Evolutionary conservation across 2,113 vertebrate species (phyloP).

Genomic region (Sciurus niger): DNA sequence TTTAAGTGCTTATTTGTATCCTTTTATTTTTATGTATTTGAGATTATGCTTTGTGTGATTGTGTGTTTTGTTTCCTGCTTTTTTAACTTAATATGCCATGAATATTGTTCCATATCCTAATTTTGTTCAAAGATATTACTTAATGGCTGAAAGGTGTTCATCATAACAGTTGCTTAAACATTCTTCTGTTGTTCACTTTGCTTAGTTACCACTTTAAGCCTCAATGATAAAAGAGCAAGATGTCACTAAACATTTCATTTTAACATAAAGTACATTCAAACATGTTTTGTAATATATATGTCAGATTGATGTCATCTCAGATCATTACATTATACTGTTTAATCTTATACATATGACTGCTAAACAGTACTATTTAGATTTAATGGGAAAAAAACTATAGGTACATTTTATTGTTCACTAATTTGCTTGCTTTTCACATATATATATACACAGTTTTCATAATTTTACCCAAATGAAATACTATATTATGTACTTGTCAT

Average conservation of each 20-base stretch:
- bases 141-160: neutral
- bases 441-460: neutral
- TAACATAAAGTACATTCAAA: neutral
- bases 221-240: neutral
- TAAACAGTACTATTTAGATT: slow-evolving; percentile 30
- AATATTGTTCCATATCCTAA: neutral
- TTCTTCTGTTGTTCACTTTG: neutral
- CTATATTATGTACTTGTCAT: neutral
- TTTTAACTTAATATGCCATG: neutral
- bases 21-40: neutral
- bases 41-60: neutral
- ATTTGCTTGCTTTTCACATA: neutral
- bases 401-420: slow-evolving; percentile 24
- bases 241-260: neutral
- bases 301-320: neutral
- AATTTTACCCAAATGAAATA: slow-evolving; percentile 52
- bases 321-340: neutral
- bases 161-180: neutral
- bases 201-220: neutral
- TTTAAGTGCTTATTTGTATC: neutral
- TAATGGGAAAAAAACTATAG: neutral
- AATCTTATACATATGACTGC: neutral
- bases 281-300: neutral
- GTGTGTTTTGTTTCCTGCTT: neutral
- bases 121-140: neutral